Evolutionary conservation across 2,113 vertebrate genomes (phyloP).

Genomic region (Centropus bengalensis): DNA sequence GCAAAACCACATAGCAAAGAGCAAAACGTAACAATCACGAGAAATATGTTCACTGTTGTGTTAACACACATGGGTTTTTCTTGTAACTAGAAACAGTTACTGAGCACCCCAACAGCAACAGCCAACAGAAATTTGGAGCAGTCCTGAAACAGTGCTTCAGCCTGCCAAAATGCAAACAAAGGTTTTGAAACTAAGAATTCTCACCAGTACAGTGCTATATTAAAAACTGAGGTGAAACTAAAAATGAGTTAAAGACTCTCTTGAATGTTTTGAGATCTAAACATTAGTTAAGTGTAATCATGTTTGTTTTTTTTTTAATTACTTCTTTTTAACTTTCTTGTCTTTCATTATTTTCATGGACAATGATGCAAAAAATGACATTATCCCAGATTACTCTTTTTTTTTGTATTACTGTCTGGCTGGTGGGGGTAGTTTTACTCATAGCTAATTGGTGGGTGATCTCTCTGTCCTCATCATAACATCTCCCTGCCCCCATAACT

Average conservation of each 20-base stretch:
- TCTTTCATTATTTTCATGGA: background rate
- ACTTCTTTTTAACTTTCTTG: background rate
- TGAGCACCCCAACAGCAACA: background rate
- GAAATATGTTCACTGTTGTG: background rate
- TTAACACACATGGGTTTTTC: background rate
- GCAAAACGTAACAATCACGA: rapidly evolving
- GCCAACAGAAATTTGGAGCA: background rate
- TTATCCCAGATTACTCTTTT: background rate
- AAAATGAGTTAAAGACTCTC: background rate
- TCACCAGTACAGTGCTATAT: background rate
- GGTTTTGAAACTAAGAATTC: background rate
- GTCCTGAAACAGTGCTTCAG: background rate
- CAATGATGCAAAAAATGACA: background rate
- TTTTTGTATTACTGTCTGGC: background rate
- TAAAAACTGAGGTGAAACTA: background rate
- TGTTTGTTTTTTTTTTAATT: background rate
- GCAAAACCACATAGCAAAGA: background rate
- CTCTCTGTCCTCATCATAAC: background rate
- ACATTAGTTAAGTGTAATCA: background rate
- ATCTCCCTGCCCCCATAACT: background rate
- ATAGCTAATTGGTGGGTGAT: background rate
- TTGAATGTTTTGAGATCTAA: background rate
- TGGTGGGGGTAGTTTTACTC: background rate
- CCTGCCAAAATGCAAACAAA: background rate
- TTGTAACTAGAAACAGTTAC: background rate